Base-by-base conservation (phyloP, 1,140 invertebrate genomes). In the Drosophila sulfurigaster region DNA sequence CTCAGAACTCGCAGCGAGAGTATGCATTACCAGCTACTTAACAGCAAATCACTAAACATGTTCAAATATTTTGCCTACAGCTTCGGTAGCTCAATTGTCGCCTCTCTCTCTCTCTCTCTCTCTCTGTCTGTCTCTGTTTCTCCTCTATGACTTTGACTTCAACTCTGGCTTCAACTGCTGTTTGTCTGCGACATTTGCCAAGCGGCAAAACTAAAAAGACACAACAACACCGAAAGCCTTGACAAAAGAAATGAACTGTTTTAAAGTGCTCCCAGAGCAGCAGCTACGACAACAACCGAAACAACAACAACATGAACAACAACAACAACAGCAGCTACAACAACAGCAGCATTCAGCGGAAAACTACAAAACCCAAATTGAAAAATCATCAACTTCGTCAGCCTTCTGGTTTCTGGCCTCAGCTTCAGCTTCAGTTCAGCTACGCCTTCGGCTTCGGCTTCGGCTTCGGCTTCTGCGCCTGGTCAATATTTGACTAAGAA, bases 241-340 rank as follows among this genome's bases (percentile, higher is more conserved):
- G 85, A 85, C 85, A 89, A 88, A 88, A 88, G 85, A 89, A 89
- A 83, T 88, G 85, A 88, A 88, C 85, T 88, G 85, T 89, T 88
- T 88, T 89, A 88, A 83, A 89, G 85, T 89, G 85, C 78, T 88
- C 70, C 83, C 63, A 62, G 32, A 78, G 51, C 57, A 63, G 51
- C 54, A 28, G 54, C 35, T 32, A 46, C 68, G 62, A 45, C 68
- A 16, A 1, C 78, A 73, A 54, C 78, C 20, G 3, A 25, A 38
- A 3, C 28, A 38, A 10, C 35, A 38, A 15, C 28, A 41, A n/a
- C 11, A 32, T 3, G 2, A 20, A 20, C 20, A 73, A 54, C 78
- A 38, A 3, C 28, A 38, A 6, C 35, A 38, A n/a, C 28, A 41
- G 8, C 11, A 32, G 13, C 28, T 16, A 30, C 51, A 30, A 43